Percentiles rank a stretch among this genome's conserved stretches.
Conservation (phyloP, 53 echinoderm and acorn worm genomes). For the Antedon mediterranea region DNA sequence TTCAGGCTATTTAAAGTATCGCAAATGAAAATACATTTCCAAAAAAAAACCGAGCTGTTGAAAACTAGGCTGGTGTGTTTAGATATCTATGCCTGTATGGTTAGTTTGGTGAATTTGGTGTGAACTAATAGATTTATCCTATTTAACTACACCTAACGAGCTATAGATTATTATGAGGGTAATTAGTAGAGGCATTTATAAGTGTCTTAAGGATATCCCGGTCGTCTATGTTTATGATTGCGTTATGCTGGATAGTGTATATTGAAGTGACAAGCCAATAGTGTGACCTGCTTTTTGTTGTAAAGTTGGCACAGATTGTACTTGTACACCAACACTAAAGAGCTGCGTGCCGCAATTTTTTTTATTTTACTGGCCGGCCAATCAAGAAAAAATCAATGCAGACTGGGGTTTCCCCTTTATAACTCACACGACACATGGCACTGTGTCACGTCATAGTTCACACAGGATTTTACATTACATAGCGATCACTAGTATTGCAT, state of each 20-base stretch:
- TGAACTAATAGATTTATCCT: neutral
- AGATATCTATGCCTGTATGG: neutral
- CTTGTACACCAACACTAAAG: no score
- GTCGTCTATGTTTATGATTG: neutral
- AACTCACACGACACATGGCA: no score
- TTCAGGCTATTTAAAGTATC: neutral
- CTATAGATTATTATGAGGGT: neutral
- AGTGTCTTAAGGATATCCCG: neutral
- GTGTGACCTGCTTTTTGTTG: neutral
- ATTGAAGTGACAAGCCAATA: neutral
- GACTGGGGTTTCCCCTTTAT: no score
- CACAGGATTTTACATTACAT: no score
- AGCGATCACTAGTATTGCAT: no score
- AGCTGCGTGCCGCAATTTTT: no score
- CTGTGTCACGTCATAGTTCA: no score
- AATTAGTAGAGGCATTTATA: neutral
- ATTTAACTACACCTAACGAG: neutral
- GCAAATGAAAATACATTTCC: neutral
- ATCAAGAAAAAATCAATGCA: no score
- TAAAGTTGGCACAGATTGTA: no score
- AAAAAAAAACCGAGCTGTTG: neutral
- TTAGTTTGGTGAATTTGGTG: neutral
- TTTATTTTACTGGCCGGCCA: no score
- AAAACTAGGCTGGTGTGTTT: neutral
- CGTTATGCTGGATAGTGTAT: neutral